A percentile compares a stretch with the other conserved stretches of the same genome.
These are phyloP conservation scores for Fragum sueziense DNA, from an alignment of 2,888 invertebrate genomes.

Conservation along the genomic window DNA sequence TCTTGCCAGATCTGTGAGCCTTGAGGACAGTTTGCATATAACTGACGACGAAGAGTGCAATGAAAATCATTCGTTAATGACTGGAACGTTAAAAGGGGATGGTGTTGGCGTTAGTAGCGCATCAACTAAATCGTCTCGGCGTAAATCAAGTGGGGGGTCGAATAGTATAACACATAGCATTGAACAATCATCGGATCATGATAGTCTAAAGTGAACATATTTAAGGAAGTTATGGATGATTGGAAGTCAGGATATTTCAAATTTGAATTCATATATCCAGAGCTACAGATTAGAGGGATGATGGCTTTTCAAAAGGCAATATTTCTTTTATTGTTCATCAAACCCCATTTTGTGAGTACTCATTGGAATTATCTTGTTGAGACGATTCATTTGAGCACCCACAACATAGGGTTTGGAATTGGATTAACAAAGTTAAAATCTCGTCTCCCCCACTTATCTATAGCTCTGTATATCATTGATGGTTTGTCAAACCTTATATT, in stretches of 20 bases:
- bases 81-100: constrained; percentile 46
- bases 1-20: constrained; percentile 45
- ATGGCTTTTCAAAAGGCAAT: too few relatives aligned
- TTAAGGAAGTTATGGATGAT: not conserved
- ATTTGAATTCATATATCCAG: not conserved
- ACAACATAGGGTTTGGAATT: not conserved
- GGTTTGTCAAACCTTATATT: too few relatives aligned
- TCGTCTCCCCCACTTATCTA: too few relatives aligned
- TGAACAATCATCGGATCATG: constrained; percentile 30
- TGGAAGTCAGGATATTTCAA: not conserved
- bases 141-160: constrained; percentile 29
- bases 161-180: constrained; percentile 39
- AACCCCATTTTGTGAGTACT: too few relatives aligned
- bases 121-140: constrained; percentile 47
- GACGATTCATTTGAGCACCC: not conserved
- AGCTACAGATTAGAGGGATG: too few relatives aligned
- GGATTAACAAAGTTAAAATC: not conserved
- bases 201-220: not conserved
- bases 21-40: constrained; percentile 59
- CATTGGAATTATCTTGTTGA: not conserved
- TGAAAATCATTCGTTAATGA: constrained; percentile 72
- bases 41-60: constrained; percentile 71
- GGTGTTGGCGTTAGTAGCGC: constrained; percentile 21
- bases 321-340: too few relatives aligned
- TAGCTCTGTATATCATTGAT: too few relatives aligned